phyloP scores from a whole-genome alignment of 2,113 vertebrate genomes.

The Phylloscopus trochiloides region DNA sequence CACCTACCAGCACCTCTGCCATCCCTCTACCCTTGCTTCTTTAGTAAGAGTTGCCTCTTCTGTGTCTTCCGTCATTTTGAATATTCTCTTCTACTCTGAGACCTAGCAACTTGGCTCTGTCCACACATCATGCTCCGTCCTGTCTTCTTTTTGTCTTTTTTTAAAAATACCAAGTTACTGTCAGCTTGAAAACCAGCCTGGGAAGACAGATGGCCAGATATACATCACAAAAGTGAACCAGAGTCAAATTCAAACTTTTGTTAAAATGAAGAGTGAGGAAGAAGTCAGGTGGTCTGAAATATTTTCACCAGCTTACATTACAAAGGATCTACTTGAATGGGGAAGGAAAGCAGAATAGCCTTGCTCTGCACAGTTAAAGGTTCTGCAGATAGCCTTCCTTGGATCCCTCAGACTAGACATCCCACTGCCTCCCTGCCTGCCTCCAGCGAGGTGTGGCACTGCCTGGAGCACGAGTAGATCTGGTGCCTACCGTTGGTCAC shows the following conservation, averaged over 20 bases:
- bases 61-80: background rate
- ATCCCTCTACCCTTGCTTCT: background rate
- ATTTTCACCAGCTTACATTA: background rate
- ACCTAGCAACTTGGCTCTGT: background rate
- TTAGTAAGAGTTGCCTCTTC: background rate
- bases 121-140: background rate
- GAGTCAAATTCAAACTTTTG: background rate
- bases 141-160: background rate
- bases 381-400: background rate
- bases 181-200: conserved; percentile 11
- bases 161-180: background rate
- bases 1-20: background rate
- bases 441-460: background rate
- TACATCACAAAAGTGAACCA: background rate
- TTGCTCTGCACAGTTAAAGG: background rate
- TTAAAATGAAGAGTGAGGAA: background rate
- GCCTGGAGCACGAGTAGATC: background rate
- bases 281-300: background rate
- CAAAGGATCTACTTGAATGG: background rate
- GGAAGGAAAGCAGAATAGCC: background rate
- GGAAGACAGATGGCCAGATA: background rate
- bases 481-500: background rate
- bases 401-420: background rate
- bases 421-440: background rate
- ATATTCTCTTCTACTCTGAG: background rate